A percentile compares a stretch with the other conserved stretches of the same genome.
phyloP scores from a whole-genome alignment of 2,888 invertebrate genomes.

The Andrena haemorrhoa region DNA sequence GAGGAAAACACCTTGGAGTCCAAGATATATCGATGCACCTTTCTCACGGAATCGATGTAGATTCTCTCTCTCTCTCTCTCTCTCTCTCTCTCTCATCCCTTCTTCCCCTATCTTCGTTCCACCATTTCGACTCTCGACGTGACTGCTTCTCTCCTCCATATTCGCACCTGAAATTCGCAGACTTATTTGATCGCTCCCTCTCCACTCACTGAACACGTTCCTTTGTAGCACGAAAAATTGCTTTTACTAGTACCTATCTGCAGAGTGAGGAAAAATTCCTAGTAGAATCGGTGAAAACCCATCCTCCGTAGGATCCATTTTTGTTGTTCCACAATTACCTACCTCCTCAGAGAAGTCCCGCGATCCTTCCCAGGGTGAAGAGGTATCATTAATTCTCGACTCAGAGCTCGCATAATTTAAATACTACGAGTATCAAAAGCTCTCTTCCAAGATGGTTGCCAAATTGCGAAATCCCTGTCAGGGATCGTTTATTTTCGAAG shows the following conservation, averaged over 20 bases:
- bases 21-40: conserved; percentile 39
- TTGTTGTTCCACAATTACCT: no score
- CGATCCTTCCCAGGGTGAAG: neutral
- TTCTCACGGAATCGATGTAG: conserved; percentile 57
- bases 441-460: neutral
- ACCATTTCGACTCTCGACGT: conserved; percentile 16
- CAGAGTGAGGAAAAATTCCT: neutral
- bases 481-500: conserved; percentile 19
- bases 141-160: neutral
- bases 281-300: neutral
- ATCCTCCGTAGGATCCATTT: neutral
- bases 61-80: conserved; percentile 40
- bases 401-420: neutral
- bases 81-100: conserved; percentile 14
- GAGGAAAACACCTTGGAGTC: conserved; percentile 48
- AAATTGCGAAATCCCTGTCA: conserved; percentile 3
- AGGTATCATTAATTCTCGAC: neutral
- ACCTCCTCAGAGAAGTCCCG: no score
- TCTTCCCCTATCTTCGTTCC: neutral
- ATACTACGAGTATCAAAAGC: neutral
- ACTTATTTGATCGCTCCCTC: conserved; percentile 28
- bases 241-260: neutral
- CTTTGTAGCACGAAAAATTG: conserved; percentile 22
- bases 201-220: neutral
- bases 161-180: conserved; percentile 23